A percentile compares a stretch with the other conserved stretches of the same genome.
phyloP scores from a whole-genome alignment of 2,113 vertebrate genomes.

The Turdus rufiventris region DNA sequence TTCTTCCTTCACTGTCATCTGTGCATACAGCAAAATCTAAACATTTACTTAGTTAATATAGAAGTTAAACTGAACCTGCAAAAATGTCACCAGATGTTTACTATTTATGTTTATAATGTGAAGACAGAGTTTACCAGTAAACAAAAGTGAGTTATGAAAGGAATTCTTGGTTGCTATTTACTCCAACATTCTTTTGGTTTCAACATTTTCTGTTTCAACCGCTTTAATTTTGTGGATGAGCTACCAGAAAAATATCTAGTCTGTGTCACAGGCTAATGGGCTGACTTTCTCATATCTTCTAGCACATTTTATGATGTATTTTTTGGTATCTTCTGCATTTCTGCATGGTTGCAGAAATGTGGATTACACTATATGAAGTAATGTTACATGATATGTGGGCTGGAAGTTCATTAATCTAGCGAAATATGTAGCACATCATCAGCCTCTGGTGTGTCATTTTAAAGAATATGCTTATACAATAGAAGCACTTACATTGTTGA shows the following conservation, averaged over 20 bases:
- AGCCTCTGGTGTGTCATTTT: constrained; percentile 25
- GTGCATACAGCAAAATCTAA: not conserved
- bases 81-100: not conserved
- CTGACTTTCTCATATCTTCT: constrained; percentile 37
- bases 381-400: constrained; percentile 53
- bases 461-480: constrained; percentile 30
- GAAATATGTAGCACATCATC: constrained; percentile 54
- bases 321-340: constrained; percentile 19
- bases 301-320: constrained; percentile 51
- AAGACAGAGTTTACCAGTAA: constrained; percentile 10
- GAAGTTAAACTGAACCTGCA: not conserved
- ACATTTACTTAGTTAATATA: not conserved
- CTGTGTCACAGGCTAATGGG: constrained; percentile 55
- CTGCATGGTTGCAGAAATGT: constrained; percentile 39
- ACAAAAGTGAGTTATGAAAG: constrained; percentile 1
- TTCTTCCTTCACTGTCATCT: not conserved
- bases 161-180: constrained; percentile 5
- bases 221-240: constrained; percentile 30
- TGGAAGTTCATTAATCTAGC: constrained; percentile 52
- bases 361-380: constrained; percentile 70
- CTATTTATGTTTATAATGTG: not conserved
- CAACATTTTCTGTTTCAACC: not conserved
- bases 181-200: not conserved
- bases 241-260: constrained; percentile 33
- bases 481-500: not conserved